Evolutionary conservation across 1,140 invertebrate genomes (phyloP), one percentile per base, ranked within the genome.

Genomic region (Drosophila ohnishii): DNA sequence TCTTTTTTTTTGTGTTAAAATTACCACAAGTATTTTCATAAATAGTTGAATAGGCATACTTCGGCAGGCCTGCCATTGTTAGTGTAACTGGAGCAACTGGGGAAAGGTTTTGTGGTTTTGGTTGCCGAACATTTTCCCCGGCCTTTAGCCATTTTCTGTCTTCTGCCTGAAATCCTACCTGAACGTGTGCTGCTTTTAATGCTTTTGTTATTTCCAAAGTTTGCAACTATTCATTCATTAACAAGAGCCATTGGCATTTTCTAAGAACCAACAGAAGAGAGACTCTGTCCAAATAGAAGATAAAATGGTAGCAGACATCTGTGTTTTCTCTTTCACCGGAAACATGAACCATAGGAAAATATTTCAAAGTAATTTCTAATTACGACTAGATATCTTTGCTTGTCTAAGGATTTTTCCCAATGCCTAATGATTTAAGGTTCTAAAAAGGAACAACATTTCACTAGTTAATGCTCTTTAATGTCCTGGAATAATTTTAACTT

Each of bases 21-120:
- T 78, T 75, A 80, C 84, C 80, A 45, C 84, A 80, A 84, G 74
- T 80, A 88, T 88, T 88, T 88, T 89, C 77, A 88, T 88, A 84
- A 88, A 88, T 88, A 84, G 69, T 88, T 87, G 77, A 88, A 88
- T 87, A 88, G 75, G 75, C 66, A 75, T 67, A 80, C 74, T 69
- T 77, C 73, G 59, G 44, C 61, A 57, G 40, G 45, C 42, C 59
- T 57, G 44, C 44, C 53, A 67, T 71, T 63, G 50, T 35, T 73
- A 42, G 28, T 48, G 48, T 37, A 65, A 53, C 39, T 57, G 19
- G 56, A 45, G 42, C 53, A 57, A 57, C 60, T 50, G 47, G 42
- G 45, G n/a, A 51, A 44, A 45, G 76, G 65, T 72, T 79, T 84
- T 72, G 66, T 73, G 80, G 81, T 50, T 61, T 77, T 35, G 58